Evolutionary conservation across 1,140 invertebrate species (phyloP), one percentile per base, ranked within the genome.

Genomic region (Lethrus apterus): DNA sequence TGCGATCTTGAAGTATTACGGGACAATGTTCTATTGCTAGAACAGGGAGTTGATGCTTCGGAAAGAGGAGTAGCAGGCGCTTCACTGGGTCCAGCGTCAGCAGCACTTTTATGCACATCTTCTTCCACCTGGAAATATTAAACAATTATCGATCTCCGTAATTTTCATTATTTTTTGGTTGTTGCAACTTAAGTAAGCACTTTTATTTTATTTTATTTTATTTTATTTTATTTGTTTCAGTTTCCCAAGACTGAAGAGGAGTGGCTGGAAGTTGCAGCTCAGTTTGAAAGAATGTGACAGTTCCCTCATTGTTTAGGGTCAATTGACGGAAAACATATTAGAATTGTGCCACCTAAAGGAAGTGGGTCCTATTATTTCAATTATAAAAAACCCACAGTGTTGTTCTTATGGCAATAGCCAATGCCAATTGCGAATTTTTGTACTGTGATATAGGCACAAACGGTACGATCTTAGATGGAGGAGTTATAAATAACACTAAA

Each of bases 231-330:
- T 29, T 29, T 31, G 21, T 46, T 36, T 15, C n/a, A 52, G 46
- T 29, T 49, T 3, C 50, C 52, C 11, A 44, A 40, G 11, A 51
- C 46, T 19, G 31, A 47, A 43, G 50, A 60, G 26, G 38, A 51
- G 31, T 66, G 59, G 57, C 36, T 51, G 38, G 14, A 35, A 31
- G 51, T 63, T 47, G 57, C 63, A 4, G 14, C 46, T 17, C 45
- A 48, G 10, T 66, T 64, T 54, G 18, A 54, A 32, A 13, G 51
- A 38, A 44, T 40, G 17, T 63, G 61, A 62, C 46, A 65, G 35
- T 67, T 69, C 49, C 68, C 63, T 0, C 53, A 66, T 44, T 65
- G 59, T 42, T 44, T 69, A 15, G 63, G 65, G 1, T 56, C 60
- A 11, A 52, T 67, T 4, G 55, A 56, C 43, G 55, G 55, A 15